A percentile compares a stretch with the other conserved stretches of the same genome.
phyloP scores from a whole-genome alignment of 2,888 invertebrate genomes.

The Drosophila tanythrix region DNA sequence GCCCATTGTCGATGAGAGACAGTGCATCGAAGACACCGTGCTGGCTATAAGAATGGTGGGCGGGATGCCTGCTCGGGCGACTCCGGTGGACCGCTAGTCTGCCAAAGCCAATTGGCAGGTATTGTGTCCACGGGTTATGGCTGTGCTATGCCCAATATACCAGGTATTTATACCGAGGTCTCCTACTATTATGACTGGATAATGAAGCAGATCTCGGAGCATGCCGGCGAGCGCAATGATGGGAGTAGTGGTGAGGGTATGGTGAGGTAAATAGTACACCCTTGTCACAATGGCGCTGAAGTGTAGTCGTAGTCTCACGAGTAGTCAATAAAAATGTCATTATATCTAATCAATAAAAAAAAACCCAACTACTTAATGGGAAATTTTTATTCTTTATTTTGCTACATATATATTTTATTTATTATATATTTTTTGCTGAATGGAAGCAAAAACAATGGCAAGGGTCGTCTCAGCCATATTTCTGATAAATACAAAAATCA shows the following conservation, averaged over 20 bases:
- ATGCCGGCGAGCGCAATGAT: constrained; percentile 16
- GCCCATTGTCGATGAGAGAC: constrained; percentile 64
- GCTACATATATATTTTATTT: constrained; percentile 12
- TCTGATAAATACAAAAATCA: no score
- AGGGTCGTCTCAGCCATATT: no score
- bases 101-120: constrained; percentile 88
- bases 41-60: constrained; percentile 90
- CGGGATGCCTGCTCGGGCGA: constrained; percentile 93
- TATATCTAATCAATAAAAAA: constrained; percentile 40
- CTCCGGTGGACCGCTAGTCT: constrained; percentile 92
- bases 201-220: constrained; percentile 29
- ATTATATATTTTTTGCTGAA: neutral
- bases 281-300: no score
- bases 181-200: constrained; percentile 73
- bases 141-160: constrained; percentile 89
- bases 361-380: neutral
- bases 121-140: constrained; percentile 93
- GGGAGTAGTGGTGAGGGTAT: neutral
- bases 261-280: neutral
- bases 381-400: constrained; percentile 4
- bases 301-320: neutral
- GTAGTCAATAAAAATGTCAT: neutral
- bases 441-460: no score
- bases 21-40: constrained; percentile 85
- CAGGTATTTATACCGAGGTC: constrained; percentile 92